A percentile compares a stretch with the other conserved stretches of the same genome.
Conservation (phyloP, 2,888 invertebrate genomes). For the Tyria jacobaeae region DNA sequence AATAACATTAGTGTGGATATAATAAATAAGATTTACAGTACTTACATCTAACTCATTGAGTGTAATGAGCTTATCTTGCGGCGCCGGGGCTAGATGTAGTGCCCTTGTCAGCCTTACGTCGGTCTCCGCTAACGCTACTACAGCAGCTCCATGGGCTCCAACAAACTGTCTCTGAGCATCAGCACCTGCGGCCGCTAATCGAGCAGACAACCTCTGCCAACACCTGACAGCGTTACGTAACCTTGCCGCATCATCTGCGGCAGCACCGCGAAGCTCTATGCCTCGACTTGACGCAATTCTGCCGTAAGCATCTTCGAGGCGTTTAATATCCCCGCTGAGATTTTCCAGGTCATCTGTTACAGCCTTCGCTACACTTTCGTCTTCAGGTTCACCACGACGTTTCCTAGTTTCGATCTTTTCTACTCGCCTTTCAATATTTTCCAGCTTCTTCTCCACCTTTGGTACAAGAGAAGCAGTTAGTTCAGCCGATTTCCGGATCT, state of each 20-base stretch:
- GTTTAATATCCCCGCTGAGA: slow-evolving; percentile 87
- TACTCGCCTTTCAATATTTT: slow-evolving; percentile 86
- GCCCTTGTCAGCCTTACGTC: slow-evolving; percentile 91
- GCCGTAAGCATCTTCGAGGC: slow-evolving; percentile 90
- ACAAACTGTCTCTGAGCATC: slow-evolving; percentile 90
- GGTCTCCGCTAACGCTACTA: slow-evolving; percentile 90
- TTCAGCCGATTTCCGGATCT: slow-evolving; percentile 88
- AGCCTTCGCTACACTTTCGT: slow-evolving; percentile 87
- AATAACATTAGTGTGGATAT: not conserved
- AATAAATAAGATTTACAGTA: slow-evolving; percentile 26
- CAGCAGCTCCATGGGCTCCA: slow-evolving; percentile 90
- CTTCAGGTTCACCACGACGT: slow-evolving; percentile 75
- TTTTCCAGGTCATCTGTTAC: slow-evolving; percentile 87
- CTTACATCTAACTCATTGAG: slow-evolving; percentile 82
- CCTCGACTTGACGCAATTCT: slow-evolving; percentile 89
- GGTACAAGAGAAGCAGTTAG: slow-evolving; percentile 88
- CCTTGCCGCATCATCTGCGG: slow-evolving; percentile 89
- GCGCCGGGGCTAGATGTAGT: slow-evolving; percentile 87
- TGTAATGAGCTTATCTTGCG: slow-evolving; percentile 73
- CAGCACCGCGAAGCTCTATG: slow-evolving; percentile 88
- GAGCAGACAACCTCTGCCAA: slow-evolving; percentile 88
- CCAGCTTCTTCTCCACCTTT: slow-evolving; percentile 88
- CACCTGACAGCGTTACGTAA: slow-evolving; percentile 88
- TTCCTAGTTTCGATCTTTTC: slow-evolving; percentile 82
- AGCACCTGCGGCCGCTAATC: slow-evolving; percentile 86